These are phyloP conservation scores for Smutsia temminckii DNA, from an alignment of 2,797 vertebrate species.

Conservation along the genomic window DNA sequence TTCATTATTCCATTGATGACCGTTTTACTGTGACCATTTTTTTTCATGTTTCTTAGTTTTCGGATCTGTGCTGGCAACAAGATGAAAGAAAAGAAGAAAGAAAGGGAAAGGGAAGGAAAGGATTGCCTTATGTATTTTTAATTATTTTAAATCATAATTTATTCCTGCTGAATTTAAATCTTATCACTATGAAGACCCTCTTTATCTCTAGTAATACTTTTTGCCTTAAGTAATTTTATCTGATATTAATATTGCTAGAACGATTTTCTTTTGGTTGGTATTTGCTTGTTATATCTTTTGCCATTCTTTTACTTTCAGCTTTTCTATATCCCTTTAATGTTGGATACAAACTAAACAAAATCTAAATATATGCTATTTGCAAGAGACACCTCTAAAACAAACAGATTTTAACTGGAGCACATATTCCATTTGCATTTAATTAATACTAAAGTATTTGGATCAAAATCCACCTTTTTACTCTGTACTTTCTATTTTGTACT, in stretches of 20 bases:
- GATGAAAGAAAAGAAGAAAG: too few relatives aligned
- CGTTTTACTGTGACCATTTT: too few relatives aligned
- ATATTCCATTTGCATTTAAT: neutral
- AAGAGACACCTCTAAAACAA: neutral
- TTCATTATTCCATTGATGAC: too few relatives aligned
- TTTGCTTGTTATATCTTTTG: neutral
- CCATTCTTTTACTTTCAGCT: neutral
- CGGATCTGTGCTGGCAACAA: too few relatives aligned
- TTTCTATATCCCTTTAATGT: neutral
- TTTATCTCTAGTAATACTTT: neutral
- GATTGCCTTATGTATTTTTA: neutral
- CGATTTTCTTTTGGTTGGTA: neutral
- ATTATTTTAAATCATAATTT: neutral
- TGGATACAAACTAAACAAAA: constrained; percentile 8
- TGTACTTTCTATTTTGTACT: neutral
- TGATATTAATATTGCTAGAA: neutral
- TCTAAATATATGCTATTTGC: neutral
- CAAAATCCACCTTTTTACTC: neutral
- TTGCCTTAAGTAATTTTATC: neutral
- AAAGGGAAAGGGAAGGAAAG: too few relatives aligned
- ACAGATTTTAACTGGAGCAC: neutral
- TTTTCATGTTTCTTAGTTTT: too few relatives aligned
- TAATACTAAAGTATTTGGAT: neutral
- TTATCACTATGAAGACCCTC: neutral
- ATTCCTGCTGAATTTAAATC: neutral